Conservation (phyloP, 2,113 vertebrate genomes). For the Hyperoodon ampullatus region DNA sequence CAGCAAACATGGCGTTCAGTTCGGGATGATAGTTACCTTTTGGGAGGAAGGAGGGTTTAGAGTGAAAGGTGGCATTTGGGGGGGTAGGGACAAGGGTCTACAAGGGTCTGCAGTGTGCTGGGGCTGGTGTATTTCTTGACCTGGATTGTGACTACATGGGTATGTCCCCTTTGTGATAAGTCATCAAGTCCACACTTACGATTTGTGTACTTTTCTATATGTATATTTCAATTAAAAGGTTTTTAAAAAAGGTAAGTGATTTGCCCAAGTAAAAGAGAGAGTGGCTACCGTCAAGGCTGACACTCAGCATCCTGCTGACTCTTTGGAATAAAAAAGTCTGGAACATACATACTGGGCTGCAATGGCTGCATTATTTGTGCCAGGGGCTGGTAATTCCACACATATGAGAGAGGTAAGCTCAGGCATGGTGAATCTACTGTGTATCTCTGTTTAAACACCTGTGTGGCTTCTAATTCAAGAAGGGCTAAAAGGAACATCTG, state of each 20-base stretch:
- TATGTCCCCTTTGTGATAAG: not conserved
- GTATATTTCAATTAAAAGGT: not conserved
- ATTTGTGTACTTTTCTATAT: not conserved
- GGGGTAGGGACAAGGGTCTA: too few species aligned
- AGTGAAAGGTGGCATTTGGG: accelerated
- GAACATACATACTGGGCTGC: too few species aligned
- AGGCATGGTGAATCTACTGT: not conserved
- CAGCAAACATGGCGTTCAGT: not conserved
- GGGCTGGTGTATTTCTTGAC: not conserved
- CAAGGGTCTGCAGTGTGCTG: not conserved
- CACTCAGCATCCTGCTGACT: accelerated
- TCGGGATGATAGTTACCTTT: not conserved
- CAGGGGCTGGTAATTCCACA: not conserved
- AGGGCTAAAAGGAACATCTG: not conserved
- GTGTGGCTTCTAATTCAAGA: not conserved
- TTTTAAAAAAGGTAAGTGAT: not conserved
- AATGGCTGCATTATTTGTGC: not conserved
- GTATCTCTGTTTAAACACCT: not conserved
- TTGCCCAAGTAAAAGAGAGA: not conserved
- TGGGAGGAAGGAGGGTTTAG: not conserved
- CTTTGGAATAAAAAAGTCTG: not conserved
- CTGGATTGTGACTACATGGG: not conserved
- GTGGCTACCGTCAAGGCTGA: not conserved
- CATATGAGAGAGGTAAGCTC: accelerated
- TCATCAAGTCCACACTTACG: not conserved